Base-by-base conservation (phyloP, 2,797 vertebrate species). In the Melopsittacus undulatus region DNA sequence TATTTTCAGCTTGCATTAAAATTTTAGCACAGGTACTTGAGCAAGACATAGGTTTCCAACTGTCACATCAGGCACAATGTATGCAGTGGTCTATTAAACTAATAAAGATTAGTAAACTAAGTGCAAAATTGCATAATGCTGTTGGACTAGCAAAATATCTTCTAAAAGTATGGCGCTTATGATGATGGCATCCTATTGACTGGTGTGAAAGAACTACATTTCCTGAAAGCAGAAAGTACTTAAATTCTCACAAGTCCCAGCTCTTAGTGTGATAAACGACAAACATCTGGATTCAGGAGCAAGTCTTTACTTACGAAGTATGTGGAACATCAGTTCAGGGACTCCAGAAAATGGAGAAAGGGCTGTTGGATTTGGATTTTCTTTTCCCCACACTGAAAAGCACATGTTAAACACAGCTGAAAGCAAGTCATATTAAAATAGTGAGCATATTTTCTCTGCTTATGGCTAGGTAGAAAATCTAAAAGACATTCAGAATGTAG, bases 101-200 rank as follows among this genome's bases (percentile, higher is more conserved):
- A 94, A 95, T 78, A 90, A 90, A 81, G 77, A 95, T 83, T 92
- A 90, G 84, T 87, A 82, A 96, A 90, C 75, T 69, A 92, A 91
- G 57, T 81, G 76, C 43, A 97, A 80, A 83, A 83, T n/a, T 57
- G 22, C 64, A 74, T 63, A 92, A 95, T 76, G 42, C 29, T 87
- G n/a, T 57, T 86, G 64, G 48, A 73, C 64, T 72, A 77, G 66
- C 43, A 91, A 95, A 94, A 92, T 49, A 24, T 80, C 87, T 92
- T 73, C 77, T 81, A n/a, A 90, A 80, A 90, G 22, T 59, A 36
- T 22, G 84, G 52, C 42, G 54, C 30, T 88, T 92, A 83, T 0
- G 29, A 86, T 63, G 34, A 36, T 90, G 81, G 95, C 63, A 80
- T 40, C 32, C 80, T 80, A 34, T 59, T 20, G 52, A 78, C 61